phyloP scores from a whole-genome alignment of 2,797 vertebrate genomes.

The Melopsittacus undulatus region DNA sequence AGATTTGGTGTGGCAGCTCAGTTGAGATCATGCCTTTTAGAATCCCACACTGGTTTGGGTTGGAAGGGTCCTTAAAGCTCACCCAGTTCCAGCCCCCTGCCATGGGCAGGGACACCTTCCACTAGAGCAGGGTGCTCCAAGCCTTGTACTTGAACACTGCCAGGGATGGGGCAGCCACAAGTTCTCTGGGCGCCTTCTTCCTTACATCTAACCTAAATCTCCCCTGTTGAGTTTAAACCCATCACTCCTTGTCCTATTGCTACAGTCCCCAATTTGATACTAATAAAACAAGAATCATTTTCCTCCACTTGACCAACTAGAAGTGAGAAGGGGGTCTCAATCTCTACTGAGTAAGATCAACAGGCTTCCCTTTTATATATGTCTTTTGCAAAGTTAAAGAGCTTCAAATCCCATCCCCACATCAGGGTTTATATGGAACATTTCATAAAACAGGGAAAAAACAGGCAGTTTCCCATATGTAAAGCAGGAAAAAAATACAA shows the following conservation, averaged over 20 bases:
- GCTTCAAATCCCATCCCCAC: not conserved
- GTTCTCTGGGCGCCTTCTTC: not conserved
- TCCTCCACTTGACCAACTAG: not conserved
- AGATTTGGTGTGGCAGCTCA: not conserved
- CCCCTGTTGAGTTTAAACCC: not conserved
- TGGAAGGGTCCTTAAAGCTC: not conserved
- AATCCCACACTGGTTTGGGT: not conserved
- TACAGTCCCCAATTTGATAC: not conserved
- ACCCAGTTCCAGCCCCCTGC: not conserved
- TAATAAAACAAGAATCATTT: not conserved
- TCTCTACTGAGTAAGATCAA: not conserved
- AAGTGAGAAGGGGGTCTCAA: not conserved
- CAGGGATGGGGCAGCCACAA: not conserved
- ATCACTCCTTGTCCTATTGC: not conserved
- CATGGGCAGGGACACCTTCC: not conserved
- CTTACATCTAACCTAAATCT: not conserved
- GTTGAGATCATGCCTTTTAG: not conserved
- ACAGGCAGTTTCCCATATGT: not conserved
- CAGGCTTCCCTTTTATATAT: not conserved
- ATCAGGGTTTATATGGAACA: not conserved
- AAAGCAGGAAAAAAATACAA: not conserved
- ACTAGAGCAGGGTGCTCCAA: not conserved
- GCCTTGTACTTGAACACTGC: not conserved
- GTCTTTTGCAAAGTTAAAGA: not conserved
- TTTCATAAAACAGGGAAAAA: not conserved